Evolutionary conservation across 2,797 vertebrate species (phyloP).

Genomic region (Gymnothorax reevesii): DNA sequence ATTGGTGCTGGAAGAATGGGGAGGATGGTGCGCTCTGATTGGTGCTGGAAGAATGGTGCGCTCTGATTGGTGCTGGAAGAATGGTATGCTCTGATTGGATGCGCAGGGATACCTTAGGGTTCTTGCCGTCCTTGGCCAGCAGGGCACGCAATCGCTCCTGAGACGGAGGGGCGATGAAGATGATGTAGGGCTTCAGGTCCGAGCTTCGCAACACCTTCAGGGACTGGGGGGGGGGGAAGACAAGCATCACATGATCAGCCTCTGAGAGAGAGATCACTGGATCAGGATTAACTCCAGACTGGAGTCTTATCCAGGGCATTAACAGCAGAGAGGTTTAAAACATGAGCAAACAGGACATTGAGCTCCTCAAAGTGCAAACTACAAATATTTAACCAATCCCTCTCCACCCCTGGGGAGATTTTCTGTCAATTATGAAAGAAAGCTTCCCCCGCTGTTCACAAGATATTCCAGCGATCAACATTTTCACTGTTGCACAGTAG

Average conservation of each 20-base stretch:
- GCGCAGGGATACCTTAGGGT: constrained; percentile 83
- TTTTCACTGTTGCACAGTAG: too few species aligned
- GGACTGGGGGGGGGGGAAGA: constrained; percentile 67
- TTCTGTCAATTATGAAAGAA: too few species aligned
- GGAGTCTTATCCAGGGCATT: not conserved
- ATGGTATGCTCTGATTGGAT: not conserved
- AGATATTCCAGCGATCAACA: too few species aligned
- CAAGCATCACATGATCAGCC: not conserved
- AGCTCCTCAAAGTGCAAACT: not conserved
- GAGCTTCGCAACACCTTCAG: constrained; percentile 91
- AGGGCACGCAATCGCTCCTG: constrained; percentile 91
- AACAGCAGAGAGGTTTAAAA: not conserved
- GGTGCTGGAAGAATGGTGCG: not conserved
- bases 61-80: too few species aligned
- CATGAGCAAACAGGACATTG: not conserved
- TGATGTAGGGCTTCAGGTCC: constrained; percentile 97
- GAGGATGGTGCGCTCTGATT: not conserved
- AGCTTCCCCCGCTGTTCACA: too few species aligned
- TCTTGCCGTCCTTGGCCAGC: constrained; percentile 92
- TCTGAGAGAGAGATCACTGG: not conserved
- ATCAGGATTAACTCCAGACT: not conserved
- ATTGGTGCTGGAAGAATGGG: too few species aligned
- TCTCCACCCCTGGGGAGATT: too few species aligned
- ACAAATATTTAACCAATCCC: too few species aligned
- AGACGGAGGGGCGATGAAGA: constrained; percentile 95